These are phyloP conservation scores for Plusia festucae DNA, from an alignment of 2,888 invertebrate genomes.

Conservation along the genomic window DNA sequence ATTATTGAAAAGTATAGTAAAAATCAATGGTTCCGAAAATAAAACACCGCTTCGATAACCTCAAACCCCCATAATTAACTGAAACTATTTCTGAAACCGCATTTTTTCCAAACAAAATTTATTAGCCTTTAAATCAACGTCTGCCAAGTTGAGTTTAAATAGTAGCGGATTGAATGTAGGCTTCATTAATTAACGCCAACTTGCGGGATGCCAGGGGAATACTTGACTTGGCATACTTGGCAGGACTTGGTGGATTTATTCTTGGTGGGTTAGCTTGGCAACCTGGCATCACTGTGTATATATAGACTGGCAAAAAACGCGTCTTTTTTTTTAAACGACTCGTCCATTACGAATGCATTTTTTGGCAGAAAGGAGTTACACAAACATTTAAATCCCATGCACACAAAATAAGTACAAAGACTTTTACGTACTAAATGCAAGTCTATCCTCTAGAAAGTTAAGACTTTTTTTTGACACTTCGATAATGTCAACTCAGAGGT, in stretches of 20 bases:
- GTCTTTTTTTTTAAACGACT: not conserved
- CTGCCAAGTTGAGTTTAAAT: constrained; percentile 57
- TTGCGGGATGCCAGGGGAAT: constrained; percentile 49
- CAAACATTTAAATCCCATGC: too few relatives aligned
- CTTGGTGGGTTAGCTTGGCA: constrained; percentile 29
- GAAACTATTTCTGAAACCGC: constrained; percentile 17
- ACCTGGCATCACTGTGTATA: constrained; percentile 23
- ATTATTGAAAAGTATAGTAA: too few relatives aligned
- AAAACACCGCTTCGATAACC: constrained; percentile 11
- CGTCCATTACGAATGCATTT: not conserved
- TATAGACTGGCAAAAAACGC: constrained; percentile 46
- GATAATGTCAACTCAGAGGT: too few relatives aligned
- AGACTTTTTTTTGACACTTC: too few relatives aligned
- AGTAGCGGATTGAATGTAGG: constrained; percentile 52
- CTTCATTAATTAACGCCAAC: constrained; percentile 61
- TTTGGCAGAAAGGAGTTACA: not conserved
- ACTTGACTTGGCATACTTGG: constrained; percentile 34
- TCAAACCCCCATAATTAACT: constrained; percentile 19
- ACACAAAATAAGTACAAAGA: too few relatives aligned
- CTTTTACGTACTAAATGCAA: too few relatives aligned
- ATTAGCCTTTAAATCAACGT: constrained; percentile 57
- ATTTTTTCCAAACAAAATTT: constrained; percentile 56
- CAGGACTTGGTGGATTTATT: constrained; percentile 22
- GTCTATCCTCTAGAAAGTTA: too few relatives aligned
- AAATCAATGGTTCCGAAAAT: too few relatives aligned